These are phyloP conservation scores for Gastracanthus pulcherrimus DNA, from an alignment of 2,888 invertebrate genomes.

Conservation along the genomic window DNA sequence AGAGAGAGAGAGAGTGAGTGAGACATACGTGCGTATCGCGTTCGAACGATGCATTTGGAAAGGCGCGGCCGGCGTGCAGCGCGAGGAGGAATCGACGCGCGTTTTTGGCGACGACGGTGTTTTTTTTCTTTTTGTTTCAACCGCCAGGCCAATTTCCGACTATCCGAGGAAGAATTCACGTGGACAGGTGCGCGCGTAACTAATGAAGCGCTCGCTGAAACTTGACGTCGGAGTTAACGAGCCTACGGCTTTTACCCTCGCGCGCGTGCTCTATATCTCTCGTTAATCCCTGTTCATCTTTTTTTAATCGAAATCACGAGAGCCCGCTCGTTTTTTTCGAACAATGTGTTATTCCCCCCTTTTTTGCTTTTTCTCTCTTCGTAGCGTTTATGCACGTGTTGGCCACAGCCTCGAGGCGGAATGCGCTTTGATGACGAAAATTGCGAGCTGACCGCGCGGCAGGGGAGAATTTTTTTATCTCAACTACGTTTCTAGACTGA, in stretches of 20 bases:
- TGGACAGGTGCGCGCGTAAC: conserved; percentile 37
- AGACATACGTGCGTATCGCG: background rate
- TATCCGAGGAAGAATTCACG: conserved; percentile 29
- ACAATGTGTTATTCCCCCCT: too few species aligned
- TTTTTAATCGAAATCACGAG: background rate
- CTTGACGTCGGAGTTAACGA: background rate
- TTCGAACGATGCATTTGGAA: conserved; percentile 1
- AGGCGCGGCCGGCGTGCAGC: too few species aligned
- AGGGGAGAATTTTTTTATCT: too few species aligned
- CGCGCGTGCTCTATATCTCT: background rate
- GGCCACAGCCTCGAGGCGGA: too few species aligned
- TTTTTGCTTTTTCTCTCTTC: background rate
- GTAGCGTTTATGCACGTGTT: too few species aligned
- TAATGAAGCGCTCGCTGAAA: conserved; percentile 37
- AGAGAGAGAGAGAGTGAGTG: conserved; percentile 54
- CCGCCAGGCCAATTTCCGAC: background rate
- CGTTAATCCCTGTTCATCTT: background rate
- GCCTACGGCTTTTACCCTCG: background rate
- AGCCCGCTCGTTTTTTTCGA: background rate
- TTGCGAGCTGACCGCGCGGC: too few species aligned
- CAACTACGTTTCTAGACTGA: too few species aligned
- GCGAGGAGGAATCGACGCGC: background rate
- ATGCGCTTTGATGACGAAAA: too few species aligned
- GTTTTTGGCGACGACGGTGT: background rate
- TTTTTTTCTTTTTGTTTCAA: background rate